phyloP scores from a whole-genome alignment of 2,113 vertebrate genomes.

The Felis catus region DNA sequence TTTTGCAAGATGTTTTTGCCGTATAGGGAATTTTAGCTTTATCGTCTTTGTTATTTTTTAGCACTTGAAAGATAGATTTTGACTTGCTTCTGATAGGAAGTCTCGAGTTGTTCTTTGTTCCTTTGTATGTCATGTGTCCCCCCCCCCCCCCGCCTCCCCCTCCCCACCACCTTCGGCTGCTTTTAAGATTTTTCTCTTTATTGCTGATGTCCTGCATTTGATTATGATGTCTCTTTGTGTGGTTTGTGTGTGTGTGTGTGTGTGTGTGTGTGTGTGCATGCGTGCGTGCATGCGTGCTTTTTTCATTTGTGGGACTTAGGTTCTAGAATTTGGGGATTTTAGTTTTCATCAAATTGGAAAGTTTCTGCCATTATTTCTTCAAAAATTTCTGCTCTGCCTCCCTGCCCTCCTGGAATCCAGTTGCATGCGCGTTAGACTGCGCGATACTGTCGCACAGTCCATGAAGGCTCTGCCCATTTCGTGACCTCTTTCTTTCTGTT shows the following conservation, averaged over 20 bases:
- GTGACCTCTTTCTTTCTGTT: neutral
- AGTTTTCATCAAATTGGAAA: neutral
- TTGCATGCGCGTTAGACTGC: neutral
- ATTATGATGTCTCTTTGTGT: neutral
- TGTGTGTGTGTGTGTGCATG: neutral
- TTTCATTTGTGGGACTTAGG: neutral
- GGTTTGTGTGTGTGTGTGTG: neutral
- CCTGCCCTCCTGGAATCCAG: neutral
- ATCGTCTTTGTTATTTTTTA: neutral
- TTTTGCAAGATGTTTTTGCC: neutral
- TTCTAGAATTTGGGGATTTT: neutral
- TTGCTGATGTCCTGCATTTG: neutral
- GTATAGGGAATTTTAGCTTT: neutral
- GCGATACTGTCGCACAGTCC: neutral
- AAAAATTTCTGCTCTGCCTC: no score
- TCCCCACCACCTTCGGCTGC: neutral
- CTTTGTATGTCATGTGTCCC: neutral
- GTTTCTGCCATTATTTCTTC: neutral
- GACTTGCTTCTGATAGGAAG: neutral
- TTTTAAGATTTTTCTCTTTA: neutral
- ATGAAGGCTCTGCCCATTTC: neutral
- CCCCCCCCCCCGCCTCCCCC: no score
- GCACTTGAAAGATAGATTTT: neutral
- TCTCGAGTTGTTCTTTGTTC: neutral
- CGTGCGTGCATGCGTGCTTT: no score